phyloP scores from a whole-genome alignment of 2,888 invertebrate genomes.

The Rhimphoctona megacephalus region DNA sequence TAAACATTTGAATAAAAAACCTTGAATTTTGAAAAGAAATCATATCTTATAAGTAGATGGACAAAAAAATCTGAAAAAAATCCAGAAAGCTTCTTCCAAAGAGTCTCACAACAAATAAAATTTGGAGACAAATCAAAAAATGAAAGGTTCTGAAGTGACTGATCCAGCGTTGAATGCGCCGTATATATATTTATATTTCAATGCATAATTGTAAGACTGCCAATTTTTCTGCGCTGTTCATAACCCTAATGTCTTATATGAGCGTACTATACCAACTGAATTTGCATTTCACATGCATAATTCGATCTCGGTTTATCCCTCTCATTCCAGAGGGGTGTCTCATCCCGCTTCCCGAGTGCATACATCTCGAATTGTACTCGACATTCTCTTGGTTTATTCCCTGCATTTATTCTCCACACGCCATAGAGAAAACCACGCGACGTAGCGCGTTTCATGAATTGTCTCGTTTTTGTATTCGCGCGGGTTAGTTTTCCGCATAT shows the following conservation, averaged over 20 bases:
- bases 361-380: constrained; percentile 46
- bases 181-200: neutral
- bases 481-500: neutral
- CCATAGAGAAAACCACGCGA: constrained; percentile 14
- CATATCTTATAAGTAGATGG: no score
- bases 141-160: neutral
- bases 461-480: constrained; percentile 39
- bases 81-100: neutral
- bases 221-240: neutral
- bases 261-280: constrained; percentile 27
- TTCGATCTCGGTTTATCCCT: constrained; percentile 59
- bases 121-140: neutral
- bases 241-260: constrained; percentile 23
- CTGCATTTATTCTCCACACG: constrained; percentile 31
- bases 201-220: neutral
- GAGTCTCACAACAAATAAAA: neutral
- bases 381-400: constrained; percentile 42
- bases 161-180: neutral
- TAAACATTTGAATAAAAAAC: no score
- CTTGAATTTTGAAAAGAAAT: no score
- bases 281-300: constrained; percentile 71
- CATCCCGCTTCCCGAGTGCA: constrained; percentile 57
- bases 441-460: constrained; percentile 35
- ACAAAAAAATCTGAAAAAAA: neutral
- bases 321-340: constrained; percentile 28